These are phyloP conservation scores for Euclidia mi DNA, from an alignment of 2,888 invertebrate species.

Conservation along the genomic window DNA sequence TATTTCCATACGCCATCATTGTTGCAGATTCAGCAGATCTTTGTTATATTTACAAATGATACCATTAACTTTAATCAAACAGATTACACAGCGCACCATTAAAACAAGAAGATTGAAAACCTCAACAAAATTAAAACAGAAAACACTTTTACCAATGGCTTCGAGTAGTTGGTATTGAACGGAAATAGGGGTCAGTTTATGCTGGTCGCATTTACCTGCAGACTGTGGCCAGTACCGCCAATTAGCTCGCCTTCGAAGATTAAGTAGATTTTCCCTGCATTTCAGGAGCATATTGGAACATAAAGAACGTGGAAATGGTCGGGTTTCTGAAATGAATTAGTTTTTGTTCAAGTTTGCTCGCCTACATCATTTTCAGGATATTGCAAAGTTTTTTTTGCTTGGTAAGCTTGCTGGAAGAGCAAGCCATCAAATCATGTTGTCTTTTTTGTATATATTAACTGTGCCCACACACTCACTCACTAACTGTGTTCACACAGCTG, in stretches of 20 bases:
- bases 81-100: constrained; percentile 42
- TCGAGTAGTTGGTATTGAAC: constrained; percentile 19
- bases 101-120: constrained; percentile 52
- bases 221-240: constrained; percentile 58
- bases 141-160: constrained; percentile 35
- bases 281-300: constrained; percentile 31
- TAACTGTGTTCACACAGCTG: no score
- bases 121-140: constrained; percentile 51
- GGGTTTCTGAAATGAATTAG: constrained; percentile 8
- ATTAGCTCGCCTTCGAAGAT: constrained; percentile 60
- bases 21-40: not conserved
- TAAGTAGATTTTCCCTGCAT: constrained; percentile 43
- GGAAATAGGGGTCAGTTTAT: constrained; percentile 43
- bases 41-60: constrained; percentile 40
- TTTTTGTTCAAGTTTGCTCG: not conserved
- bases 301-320: constrained; percentile 19
- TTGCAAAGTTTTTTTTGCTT: no score
- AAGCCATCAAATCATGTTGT: no score
- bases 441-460: no score
- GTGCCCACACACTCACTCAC: no score
- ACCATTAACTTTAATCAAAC: constrained; percentile 48
- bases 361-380: not conserved
- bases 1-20: constrained; percentile 1
- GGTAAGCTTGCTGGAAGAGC: no score
- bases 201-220: constrained; percentile 60